phyloP scores from a whole-genome alignment of 2,113 vertebrate genomes.

The Dipodomys ordii region DNA sequence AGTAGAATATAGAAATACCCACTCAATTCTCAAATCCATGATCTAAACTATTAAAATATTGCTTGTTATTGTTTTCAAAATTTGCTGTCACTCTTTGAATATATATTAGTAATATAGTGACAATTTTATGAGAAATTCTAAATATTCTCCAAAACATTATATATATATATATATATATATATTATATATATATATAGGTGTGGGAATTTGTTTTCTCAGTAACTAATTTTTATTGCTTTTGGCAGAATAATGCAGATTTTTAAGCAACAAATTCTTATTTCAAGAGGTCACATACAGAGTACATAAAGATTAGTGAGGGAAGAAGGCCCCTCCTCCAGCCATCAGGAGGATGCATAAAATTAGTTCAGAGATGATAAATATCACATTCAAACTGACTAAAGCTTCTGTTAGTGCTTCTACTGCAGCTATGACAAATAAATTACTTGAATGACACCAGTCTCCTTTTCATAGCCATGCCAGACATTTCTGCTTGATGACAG shows the following conservation, averaged over 20 bases:
- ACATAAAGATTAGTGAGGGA: not conserved
- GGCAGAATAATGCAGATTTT: conserved; percentile 53
- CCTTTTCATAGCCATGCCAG: not conserved
- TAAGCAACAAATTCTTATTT: conserved; percentile 63
- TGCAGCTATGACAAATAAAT: conserved; percentile 27
- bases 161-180: conserved; percentile 13
- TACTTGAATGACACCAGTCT: not conserved
- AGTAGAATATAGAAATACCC: conserved; percentile 57
- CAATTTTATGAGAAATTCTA: conserved; percentile 27
- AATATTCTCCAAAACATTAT: conserved; percentile 33
- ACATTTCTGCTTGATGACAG: not conserved
- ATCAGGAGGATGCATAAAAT: not conserved
- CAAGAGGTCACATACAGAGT: not conserved
- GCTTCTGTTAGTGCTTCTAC: not conserved
- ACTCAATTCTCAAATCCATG: conserved; percentile 47
- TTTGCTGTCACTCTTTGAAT: conserved; percentile 25
- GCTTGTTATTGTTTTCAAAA: conserved; percentile 20
- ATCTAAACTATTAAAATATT: conserved; percentile 40
- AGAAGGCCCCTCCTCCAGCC: not conserved
- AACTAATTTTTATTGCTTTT: conserved; percentile 54
- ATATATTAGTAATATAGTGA: conserved; percentile 27
- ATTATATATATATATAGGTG: not conserved
- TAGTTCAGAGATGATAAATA: conserved; percentile 54
- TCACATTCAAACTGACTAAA: conserved; percentile 17
- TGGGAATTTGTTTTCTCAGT: not conserved